Base-by-base conservation (phyloP, 2,888 invertebrate species). In the Caenorhabditis macrosperma region DNA sequence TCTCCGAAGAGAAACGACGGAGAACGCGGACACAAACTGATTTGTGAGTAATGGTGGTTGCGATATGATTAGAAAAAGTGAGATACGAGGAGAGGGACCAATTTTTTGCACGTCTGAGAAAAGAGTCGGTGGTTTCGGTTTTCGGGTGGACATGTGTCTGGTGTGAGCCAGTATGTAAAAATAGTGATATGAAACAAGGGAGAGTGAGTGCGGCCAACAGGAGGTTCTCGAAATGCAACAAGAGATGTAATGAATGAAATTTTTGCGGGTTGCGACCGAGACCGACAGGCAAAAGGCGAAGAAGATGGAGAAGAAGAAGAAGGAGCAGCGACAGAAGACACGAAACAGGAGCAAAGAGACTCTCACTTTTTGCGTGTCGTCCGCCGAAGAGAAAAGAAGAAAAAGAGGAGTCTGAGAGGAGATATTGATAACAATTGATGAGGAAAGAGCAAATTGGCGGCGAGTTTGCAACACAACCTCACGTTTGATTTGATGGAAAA, bases 351-450 rank as follows among this genome's bases (percentile, higher is more conserved):
- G 64, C 35, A 74, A 64, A 50, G 64, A 74, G 57, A 74, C 74
- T 57, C 38, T 41, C 38, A 38, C 57, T 68, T 68, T 68, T 59
- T 68, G 57, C 57, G 48, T 61, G 30, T 59, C 52, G 60, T 48
- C 50, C 59, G 48, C 30, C 52, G 44, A 33, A 24, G 33, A 44
- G 44, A 59, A 44, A 26, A 55, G 26, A 28, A 72, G 48, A 55
- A 54, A 61, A 44, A 46, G 46, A 57, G n/a, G 55, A 41, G 17
- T 15, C 22, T 22, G 41, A 44, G 17, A 33, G 38, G 26, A 30
- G 64, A 64, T 74, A 74, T 64, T 74, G 74, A 74, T 74, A 74
- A 74, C 74, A 74, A 74, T 74, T 74, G 74, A 74, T 74, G 74
- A 46, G 74, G 55, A 74, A 74, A 74, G 74, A 74, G 74, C 74